Conservation (phyloP, 1,140 invertebrate species). For the Neodiprion lecontei region DNA sequence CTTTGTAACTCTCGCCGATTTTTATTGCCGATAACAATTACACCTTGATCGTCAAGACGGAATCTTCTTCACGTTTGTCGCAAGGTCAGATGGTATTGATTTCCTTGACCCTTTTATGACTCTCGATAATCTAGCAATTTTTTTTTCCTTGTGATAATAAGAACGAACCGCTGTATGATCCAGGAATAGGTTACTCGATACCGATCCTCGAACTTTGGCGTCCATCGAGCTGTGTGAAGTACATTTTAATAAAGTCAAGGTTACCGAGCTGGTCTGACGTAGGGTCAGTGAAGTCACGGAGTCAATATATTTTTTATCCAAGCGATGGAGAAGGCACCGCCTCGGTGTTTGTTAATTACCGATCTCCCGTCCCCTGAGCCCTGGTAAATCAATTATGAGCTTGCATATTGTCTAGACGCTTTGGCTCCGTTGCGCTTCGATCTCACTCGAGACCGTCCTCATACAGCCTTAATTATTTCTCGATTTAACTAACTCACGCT, state of each 20-base stretch:
- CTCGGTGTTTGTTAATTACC: slow-evolving; percentile 43
- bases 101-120: no score
- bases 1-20: no score
- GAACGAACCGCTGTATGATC: slow-evolving; percentile 1
- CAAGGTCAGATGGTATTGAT: no score
- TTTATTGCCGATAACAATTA: no score
- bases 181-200: neutral
- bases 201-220: no score
- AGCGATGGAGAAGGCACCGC: neutral
- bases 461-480: slow-evolving; percentile 43
- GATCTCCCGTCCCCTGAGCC: slow-evolving; percentile 29
- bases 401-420: slow-evolving; percentile 45
- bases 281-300: neutral
- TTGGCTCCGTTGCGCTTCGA: slow-evolving; percentile 13
- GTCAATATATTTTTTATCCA: slow-evolving; percentile 15
- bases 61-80: no score
- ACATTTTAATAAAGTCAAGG: no score
- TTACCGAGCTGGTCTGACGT: neutral
- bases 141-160: no score
- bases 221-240: no score
- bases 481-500: slow-evolving; percentile 39
- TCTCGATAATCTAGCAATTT: no score
- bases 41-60: no score
- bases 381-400: slow-evolving; percentile 48
- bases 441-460: slow-evolving; percentile 26